Evolutionary conservation across 1,140 invertebrate species (phyloP), one percentile per base, ranked within the genome.

Genomic region (Saccostrea echinata): DNA sequence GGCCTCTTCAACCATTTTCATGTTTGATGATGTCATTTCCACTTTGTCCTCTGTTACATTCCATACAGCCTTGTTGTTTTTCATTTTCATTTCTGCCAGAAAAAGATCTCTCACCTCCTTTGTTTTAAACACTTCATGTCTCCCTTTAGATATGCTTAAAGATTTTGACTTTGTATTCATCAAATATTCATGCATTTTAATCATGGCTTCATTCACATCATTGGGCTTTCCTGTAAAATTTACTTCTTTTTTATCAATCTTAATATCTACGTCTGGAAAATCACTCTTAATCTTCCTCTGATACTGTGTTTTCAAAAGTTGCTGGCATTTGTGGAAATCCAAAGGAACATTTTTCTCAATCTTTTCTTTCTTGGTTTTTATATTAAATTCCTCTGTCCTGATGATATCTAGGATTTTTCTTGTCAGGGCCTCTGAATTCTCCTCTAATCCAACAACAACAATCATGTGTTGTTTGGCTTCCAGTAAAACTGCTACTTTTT

Each of bases 161-260:
- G 53, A 24, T 27, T 83, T 86, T 53, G 21, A 51, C 3, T 51
- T 51, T 27, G 81, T 68, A 21, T 55, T 68, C 35, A 55, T 85
- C 33, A 52, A 35, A 33, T 51, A 68, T 27, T 88, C 87, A 33
- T 71, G 64, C 84, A 86, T 86, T 51, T 86, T 68, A 12, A 76
- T 33, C 30, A 52, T 3, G 21, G 52, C 61, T 12, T 71, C 27
- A 71, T 86, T 52, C 18, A 86, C 35, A 13, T 86, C 64, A 8
- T 8, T 27, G 11, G n/a, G 35, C 12, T 43, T 24, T 1, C 84
- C 84, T 9, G 33, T 27, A 27, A 86, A 76, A n/a, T 55, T 85
- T 33, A 88, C 84, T 43, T 85, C 55, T 35, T 55, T 85, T 83
- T 83, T 84, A 27, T 86, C 55, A 12, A 86, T 27, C 30, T 88